Base-by-base conservation (phyloP, 92 coral and sea anemone species). In the Pocillopora grandis region DNA sequence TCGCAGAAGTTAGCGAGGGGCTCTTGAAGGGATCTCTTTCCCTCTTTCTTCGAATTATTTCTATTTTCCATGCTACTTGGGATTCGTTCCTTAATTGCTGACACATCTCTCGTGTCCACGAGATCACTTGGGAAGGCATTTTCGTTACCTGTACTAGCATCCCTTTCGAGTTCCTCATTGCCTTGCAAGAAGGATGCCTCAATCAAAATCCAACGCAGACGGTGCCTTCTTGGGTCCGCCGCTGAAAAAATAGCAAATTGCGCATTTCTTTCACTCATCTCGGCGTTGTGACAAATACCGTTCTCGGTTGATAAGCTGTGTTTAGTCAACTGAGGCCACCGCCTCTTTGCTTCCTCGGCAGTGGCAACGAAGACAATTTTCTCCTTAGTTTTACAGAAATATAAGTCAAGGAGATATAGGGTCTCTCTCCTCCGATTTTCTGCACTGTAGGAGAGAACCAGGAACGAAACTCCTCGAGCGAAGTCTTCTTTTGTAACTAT, bases 141-240 rank as follows among this genome's bases (percentile, higher is more conserved):
- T 42, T 42, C 52, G 52, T 42, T 42, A 42, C 49, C 57, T 9
- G 11, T 33, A 16, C 17, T 31, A 23, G n/a, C 35, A 9, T 65
- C 23, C 18, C 33, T 66, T 66, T 49, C 62, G 59, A 21, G 2
- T 11, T 49, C 62, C 14, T 5, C 13, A 20, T 35, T 37, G 12
- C 14, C 72, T 13, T 9, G 72, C 3, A 55, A 48, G 74, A 80
- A 87, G 20, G 81, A 74, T 27, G 84, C 85, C 27, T 62, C 76
- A 58, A 85, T 78, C 58, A 77, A 13, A n/a, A 85, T 77, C 48
- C 83, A 77, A 18, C 88, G 74, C 59, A 70, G 66, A 19, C 63
- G 65, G 18, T 78, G 81, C 52, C 74, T 11, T 33, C 18, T 27
- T 60, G 88, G 88, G 68, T 85, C 88, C 59, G 69, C 88, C 9